Evolutionary conservation across 1,140 invertebrate species (phyloP), one percentile per base, ranked within the genome.

Genomic region (Coptotermes formosanus): DNA sequence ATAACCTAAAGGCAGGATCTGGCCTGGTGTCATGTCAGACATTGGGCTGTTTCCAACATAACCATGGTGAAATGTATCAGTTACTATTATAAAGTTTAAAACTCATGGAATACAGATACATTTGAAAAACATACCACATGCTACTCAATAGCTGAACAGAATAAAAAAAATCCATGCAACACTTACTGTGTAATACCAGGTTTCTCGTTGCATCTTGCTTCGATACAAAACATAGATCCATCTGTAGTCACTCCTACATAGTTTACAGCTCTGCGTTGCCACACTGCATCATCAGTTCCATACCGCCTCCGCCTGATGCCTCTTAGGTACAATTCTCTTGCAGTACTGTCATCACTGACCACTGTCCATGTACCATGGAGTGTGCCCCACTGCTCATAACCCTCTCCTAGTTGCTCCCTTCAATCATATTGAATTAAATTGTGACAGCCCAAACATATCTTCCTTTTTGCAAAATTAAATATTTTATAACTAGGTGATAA

Each of bases 301-400:
- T 89, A 92, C 82, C 90, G 89, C 86, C 92, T 90, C 83, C 93
- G 92, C 83, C 92, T 91, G 1, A 92, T 88, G 19, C 93, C 92
- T 55, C 93, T 91, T 23, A 93, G 87, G 81, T 90, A 91, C 16
- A 94, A 87, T 87, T 87, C 86, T 84, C 88, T 86, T 3, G 90
- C 82, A 48, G 85, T 75, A 86, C 88, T 87, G 69, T 90, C 90
- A 75, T 91, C 90, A 38, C 89, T 89, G 11, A 89, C 87, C 3
- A 91, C 55, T 7, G 89, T 88, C 11, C 91, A 75, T 8, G 87
- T 89, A 3, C 93, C 93, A 52, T 90, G 87, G 23, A 92, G 86
- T 84, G 91, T 91, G 82, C 93, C 93, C 90, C 91, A 93, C 87
- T 93, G 92, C 87, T 93, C 92, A 88, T 92, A 93, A 75, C 90